phyloP scores from a whole-genome alignment of 1,140 invertebrate species.

The Mercenaria mercenaria region DNA sequence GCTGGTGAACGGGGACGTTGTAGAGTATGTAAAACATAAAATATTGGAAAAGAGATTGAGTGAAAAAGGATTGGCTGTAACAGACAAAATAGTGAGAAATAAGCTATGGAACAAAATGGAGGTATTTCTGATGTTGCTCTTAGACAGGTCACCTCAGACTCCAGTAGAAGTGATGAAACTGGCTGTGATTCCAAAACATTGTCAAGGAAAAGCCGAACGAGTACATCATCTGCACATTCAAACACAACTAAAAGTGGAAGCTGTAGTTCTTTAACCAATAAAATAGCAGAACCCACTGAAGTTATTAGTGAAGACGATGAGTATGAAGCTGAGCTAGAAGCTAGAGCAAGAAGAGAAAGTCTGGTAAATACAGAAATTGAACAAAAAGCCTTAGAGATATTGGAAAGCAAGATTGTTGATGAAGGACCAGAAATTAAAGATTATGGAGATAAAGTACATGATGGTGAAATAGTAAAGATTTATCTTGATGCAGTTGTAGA shows the following conservation, averaged over 20 bases:
- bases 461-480: not conserved
- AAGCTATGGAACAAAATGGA: no score
- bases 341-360: constrained; percentile 35
- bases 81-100: no score
- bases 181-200: not conserved
- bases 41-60: not conserved
- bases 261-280: not conserved
- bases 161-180: not conserved
- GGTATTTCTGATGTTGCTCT: no score
- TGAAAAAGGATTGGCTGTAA: not conserved
- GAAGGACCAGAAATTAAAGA: not conserved
- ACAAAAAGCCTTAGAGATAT: not conserved
- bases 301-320: constrained; percentile 6
- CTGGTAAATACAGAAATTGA: constrained; percentile 18
- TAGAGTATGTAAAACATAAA: not conserved
- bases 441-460: not conserved
- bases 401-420: not conserved
- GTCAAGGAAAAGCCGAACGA: not conserved
- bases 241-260: not conserved
- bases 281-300: no score
- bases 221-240: not conserved
- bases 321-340: constrained; percentile 34
- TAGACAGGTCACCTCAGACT: not conserved
- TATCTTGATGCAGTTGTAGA: constrained; percentile 15
- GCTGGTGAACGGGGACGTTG: not conserved